Conservation (phyloP, 2,113 vertebrate genomes). For the Antigone vipio region DNA sequence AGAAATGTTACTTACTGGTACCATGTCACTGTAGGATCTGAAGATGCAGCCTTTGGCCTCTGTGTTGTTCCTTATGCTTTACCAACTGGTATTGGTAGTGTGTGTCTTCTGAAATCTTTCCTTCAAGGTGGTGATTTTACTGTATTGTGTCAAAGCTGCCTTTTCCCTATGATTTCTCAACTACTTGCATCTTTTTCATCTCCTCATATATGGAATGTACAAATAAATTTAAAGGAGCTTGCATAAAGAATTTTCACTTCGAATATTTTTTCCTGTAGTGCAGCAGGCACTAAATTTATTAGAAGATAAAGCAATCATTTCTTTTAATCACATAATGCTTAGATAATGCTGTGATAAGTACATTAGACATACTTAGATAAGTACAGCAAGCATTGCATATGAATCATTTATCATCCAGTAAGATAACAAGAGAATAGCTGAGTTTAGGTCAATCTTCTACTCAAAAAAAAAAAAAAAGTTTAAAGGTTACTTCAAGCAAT, state of each 20-base stretch:
- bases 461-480: neutral
- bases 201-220: neutral
- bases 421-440: constrained; percentile 14
- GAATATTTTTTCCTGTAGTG: neutral
- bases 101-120: neutral
- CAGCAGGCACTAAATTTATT: neutral
- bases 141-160: neutral
- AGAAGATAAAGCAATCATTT: constrained; percentile 5
- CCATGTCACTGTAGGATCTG: neutral
- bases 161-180: neutral
- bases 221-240: neutral
- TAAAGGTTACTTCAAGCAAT: neutral
- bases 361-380: neutral
- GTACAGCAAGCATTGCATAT: neutral
- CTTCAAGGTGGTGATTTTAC: neutral
- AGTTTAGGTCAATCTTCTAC: neutral
- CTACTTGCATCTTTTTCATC: neutral
- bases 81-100: neutral
- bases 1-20: neutral
- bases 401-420: neutral
- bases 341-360: constrained; percentile 15
- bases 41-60: neutral
- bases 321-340: neutral
- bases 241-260: neutral
- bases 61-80: neutral